Conservation (phyloP, 1,140 invertebrate genomes). For the Sinonovacula constricta region DNA sequence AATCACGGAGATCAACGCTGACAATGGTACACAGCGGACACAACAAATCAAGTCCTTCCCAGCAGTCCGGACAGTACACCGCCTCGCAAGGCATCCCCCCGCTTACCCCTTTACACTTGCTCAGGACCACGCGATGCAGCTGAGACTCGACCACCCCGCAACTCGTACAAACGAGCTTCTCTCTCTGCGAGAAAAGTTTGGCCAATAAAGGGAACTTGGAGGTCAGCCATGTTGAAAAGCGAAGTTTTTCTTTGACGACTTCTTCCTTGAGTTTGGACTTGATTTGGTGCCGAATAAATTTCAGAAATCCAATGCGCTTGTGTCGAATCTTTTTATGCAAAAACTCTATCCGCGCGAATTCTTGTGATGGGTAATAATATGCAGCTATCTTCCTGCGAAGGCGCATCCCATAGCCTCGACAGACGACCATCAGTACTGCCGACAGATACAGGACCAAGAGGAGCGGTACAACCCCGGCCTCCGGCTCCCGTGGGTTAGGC, state of each 20-base stretch:
- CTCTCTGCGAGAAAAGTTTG: constrained; percentile 16
- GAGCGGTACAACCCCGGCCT: neutral
- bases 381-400: constrained; percentile 32
- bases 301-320: constrained; percentile 34
- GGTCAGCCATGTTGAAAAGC: constrained; percentile 33
- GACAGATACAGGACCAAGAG: constrained; percentile 24
- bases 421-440: constrained; percentile 23
- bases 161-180: constrained; percentile 24
- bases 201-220: constrained; percentile 27
- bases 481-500: constrained; percentile 26
- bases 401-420: constrained; percentile 46
- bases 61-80: constrained; percentile 39
- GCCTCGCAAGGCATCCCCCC: constrained; percentile 20
- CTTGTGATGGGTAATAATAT: constrained; percentile 49
- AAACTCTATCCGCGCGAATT: constrained; percentile 45
- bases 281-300: constrained; percentile 39
- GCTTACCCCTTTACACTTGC: constrained; percentile 12
- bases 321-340: constrained; percentile 51
- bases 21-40: constrained; percentile 35
- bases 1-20: neutral
- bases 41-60: neutral
- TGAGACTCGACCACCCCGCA: constrained; percentile 26
- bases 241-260: constrained; percentile 28
- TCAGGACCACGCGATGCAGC: constrained; percentile 18
- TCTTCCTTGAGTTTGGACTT: constrained; percentile 35